phyloP scores from a whole-genome alignment of 2,888 invertebrate genomes.

The Drosophila quinaria region DNA sequence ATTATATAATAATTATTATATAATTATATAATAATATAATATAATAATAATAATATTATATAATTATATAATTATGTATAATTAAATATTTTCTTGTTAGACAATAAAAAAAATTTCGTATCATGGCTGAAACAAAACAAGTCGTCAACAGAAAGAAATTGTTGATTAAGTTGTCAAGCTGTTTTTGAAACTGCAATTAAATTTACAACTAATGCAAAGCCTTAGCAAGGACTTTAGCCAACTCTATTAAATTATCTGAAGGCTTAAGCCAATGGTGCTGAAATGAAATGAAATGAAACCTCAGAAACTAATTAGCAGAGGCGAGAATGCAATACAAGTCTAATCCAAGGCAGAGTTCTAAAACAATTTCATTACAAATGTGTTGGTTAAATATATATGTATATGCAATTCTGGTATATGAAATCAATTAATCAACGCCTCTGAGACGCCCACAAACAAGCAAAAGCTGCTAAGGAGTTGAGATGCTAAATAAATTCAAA shows the following conservation, averaged over 20 bases:
- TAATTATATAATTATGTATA: no score
- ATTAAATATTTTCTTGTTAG: no score
- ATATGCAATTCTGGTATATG: slow-evolving; percentile 19
- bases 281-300: slow-evolving; percentile 47
- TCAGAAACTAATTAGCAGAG: slow-evolving; percentile 73
- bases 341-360: slow-evolving; percentile 24
- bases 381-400: slow-evolving; percentile 18
- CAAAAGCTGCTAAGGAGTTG: slow-evolving; percentile 16
- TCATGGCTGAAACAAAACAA: neutral
- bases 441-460: slow-evolving; percentile 44
- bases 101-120: no score
- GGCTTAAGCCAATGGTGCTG: slow-evolving; percentile 7
- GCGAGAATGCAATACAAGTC: slow-evolving; percentile 23
- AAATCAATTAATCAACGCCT: slow-evolving; percentile 74
- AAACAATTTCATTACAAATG: slow-evolving; percentile 30
- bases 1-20: no score
- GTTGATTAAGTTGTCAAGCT: slow-evolving; percentile 1
- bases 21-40: no score
- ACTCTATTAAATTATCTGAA: slow-evolving; percentile 13
- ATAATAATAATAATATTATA: no score
- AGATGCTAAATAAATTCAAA: slow-evolving; percentile 64
- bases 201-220: neutral
- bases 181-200: neutral
- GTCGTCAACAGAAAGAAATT: neutral
- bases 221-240: slow-evolving; percentile 9